phyloP scores from a whole-genome alignment of 1,140 invertebrate species.

The Drosophila mojavensis region DNA sequence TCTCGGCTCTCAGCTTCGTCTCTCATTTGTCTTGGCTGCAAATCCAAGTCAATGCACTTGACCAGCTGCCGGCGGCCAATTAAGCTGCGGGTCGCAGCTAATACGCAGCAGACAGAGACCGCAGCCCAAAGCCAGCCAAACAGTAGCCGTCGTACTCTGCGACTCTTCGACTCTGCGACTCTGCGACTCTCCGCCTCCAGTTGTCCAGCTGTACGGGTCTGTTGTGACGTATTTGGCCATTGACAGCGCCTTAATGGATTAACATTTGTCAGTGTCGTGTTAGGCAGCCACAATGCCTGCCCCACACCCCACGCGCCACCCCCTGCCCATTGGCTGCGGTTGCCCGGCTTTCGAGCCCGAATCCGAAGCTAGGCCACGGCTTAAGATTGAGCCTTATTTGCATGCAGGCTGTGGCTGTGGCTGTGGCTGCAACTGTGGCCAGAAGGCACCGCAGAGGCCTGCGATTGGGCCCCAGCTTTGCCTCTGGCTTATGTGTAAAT shows the following conservation, averaged over 20 bases:
- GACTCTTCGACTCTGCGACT: not conserved
- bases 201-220: not conserved
- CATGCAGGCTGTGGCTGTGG: constrained; percentile 14
- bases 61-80: constrained; percentile 43
- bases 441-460: not conserved
- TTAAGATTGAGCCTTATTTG: constrained; percentile 35
- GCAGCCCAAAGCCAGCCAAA: constrained; percentile 9
- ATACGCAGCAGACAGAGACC: constrained; percentile 29
- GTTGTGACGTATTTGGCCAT: constrained; percentile 82
- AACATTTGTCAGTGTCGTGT: constrained; percentile 83
- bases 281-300: constrained; percentile 72
- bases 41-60: constrained; percentile 53
- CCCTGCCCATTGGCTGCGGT: no score
- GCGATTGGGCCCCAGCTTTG: not conserved
- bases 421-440: not conserved
- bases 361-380: not conserved
- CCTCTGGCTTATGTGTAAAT: constrained; percentile 34
- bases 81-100: constrained; percentile 47
- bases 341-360: not conserved
- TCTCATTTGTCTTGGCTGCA: constrained; percentile 42
- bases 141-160: constrained; percentile 15
- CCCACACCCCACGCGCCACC: not conserved
- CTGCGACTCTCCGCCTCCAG: not conserved
- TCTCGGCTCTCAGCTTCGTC: constrained; percentile 30
- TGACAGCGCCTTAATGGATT: constrained; percentile 84